phyloP scores from a whole-genome alignment of 2,888 invertebrate genomes.

The Galerucella pusilla region DNA sequence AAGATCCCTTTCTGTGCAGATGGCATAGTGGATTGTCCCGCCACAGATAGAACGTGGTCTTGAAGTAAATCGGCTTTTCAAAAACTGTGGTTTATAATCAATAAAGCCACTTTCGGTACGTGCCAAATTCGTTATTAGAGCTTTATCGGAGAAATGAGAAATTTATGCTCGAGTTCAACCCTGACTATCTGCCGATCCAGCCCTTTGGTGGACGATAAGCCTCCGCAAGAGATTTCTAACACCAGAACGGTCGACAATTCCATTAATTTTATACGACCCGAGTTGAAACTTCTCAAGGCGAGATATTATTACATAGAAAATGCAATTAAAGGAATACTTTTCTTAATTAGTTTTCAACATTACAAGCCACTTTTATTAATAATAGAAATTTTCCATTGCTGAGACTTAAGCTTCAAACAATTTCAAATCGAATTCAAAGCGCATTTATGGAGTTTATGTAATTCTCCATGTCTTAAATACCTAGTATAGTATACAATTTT shows the following conservation, averaged over 20 bases:
- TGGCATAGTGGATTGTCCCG: background rate
- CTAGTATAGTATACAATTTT: no score
- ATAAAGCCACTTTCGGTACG: slow-evolving; percentile 17
- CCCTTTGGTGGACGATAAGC: slow-evolving; percentile 60
- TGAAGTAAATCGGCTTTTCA: slow-evolving; percentile 25
- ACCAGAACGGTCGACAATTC: slow-evolving; percentile 63
- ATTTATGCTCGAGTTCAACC: slow-evolving; percentile 36
- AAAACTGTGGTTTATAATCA: slow-evolving; percentile 17
- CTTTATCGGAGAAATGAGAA: slow-evolving; percentile 24
- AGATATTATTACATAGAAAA: slow-evolving; percentile 59
- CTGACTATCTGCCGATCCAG: slow-evolving; percentile 56
- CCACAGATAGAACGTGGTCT: slow-evolving; percentile 15
- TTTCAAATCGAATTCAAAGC: background rate
- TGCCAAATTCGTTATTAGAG: slow-evolving; percentile 21
- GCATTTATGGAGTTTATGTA: no score
- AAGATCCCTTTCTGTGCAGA: background rate
- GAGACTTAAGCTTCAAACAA: background rate
- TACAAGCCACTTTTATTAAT: slow-evolving; percentile 56
- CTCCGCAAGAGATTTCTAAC: slow-evolving; percentile 60
- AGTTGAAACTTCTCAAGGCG: slow-evolving; percentile 60
- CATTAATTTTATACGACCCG: slow-evolving; percentile 63
- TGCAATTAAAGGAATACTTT: slow-evolving; percentile 64
- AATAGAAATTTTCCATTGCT: slow-evolving; percentile 20
- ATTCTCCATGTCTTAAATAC: no score
- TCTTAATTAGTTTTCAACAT: slow-evolving; percentile 64